Conservation (phyloP, 1,140 invertebrate genomes). For the Platorchestia sp. region DNA sequence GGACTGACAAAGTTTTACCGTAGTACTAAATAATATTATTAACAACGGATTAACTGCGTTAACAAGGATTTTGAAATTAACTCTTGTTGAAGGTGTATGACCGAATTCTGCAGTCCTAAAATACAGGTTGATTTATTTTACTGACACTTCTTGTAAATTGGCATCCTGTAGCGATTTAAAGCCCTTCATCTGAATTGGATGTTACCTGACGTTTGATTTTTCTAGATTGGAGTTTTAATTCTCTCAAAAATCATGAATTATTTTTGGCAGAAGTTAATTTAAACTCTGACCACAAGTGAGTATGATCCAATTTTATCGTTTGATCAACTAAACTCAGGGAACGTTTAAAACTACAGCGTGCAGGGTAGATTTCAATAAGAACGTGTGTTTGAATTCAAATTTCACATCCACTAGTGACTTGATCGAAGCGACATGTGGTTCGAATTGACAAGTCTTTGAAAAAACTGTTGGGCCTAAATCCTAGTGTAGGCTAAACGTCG, state of each 20-base stretch:
- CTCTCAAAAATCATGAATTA: too few relatives aligned
- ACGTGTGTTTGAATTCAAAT: too few relatives aligned
- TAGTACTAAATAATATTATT: too few relatives aligned
- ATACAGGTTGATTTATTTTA: neutral
- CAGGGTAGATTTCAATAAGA: neutral
- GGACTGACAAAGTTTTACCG: too few relatives aligned
- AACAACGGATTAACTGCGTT: too few relatives aligned
- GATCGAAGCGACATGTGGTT: neutral
- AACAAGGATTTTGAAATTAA: too few relatives aligned
- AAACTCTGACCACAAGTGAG: neutral
- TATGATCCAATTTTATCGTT: neutral
- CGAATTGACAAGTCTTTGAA: neutral
- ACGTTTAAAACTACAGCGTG: neutral
- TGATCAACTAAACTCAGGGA: neutral
- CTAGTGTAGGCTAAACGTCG: neutral
- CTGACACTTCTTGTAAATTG: neutral
- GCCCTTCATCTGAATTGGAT: neutral
- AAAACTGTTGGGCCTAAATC: neutral
- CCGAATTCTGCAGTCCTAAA: neutral
- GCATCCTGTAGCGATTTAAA: neutral
- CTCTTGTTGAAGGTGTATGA: too few relatives aligned
- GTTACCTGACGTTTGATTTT: neutral
- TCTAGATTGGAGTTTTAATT: too few relatives aligned
- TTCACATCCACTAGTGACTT: neutral
- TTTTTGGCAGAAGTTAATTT: neutral